phyloP scores from a whole-genome alignment of 2,888 invertebrate species.

The Drosophila meridiana region DNA sequence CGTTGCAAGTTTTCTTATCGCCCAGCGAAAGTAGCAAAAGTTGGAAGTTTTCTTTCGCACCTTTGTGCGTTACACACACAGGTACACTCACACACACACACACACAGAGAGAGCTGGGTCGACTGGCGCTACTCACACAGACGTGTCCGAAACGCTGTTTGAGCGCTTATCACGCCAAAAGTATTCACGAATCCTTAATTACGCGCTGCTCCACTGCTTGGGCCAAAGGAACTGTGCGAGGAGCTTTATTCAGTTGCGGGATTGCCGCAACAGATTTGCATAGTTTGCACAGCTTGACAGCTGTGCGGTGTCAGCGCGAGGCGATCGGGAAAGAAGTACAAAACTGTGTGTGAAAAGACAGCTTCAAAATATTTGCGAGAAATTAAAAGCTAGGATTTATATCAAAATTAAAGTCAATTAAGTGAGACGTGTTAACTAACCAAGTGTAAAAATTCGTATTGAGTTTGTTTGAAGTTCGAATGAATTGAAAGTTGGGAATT shows the following conservation, averaged over 20 bases:
- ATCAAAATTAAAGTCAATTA: neutral
- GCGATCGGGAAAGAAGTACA: neutral
- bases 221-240: neutral
- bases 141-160: slow-evolving; percentile 62
- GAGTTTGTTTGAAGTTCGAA: neutral
- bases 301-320: slow-evolving; percentile 9
- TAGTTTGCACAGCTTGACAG: slow-evolving; percentile 48
- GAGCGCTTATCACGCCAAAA: slow-evolving; percentile 57
- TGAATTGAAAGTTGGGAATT: neutral
- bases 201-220: slow-evolving; percentile 43
- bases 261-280: slow-evolving; percentile 48
- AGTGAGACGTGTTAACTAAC: neutral
- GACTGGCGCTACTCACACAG: slow-evolving; percentile 21
- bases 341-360: neutral
- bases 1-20: slow-evolving; percentile 70
- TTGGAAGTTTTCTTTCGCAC: slow-evolving; percentile 52
- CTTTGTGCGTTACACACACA: slow-evolving; percentile 36
- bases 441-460: no score
- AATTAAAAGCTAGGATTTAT: neutral
- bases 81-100: neutral
- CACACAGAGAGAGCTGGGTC: neutral
- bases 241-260: slow-evolving; percentile 31
- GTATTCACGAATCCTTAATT: slow-evolving; percentile 60
- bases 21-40: slow-evolving; percentile 46
- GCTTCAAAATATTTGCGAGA: neutral